Percentiles rank a stretch among this genome's conserved stretches.
Evolutionary conservation across 2,888 invertebrate genomes (phyloP).

Genomic region (Scaptomyza flava): DNA sequence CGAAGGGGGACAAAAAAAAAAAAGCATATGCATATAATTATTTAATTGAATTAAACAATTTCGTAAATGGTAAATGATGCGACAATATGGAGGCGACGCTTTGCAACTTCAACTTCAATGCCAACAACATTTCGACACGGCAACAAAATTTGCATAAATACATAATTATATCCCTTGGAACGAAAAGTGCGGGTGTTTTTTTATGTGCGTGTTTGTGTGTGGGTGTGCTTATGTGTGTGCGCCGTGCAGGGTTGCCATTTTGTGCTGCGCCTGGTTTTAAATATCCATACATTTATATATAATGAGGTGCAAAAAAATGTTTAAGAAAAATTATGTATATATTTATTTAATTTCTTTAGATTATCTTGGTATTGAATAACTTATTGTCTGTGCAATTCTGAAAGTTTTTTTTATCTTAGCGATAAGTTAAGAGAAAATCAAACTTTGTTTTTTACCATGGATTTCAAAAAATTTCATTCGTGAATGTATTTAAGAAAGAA

Average conservation of each 20-base stretch:
- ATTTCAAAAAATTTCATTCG: too few species aligned
- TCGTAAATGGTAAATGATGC: slow-evolving; percentile 81
- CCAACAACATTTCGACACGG: slow-evolving; percentile 36
- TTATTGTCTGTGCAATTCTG: too few species aligned
- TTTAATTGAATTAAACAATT: slow-evolving; percentile 83
- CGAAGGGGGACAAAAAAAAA: slow-evolving; percentile 57
- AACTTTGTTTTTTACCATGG: too few species aligned
- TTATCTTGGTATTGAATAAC: too few species aligned
- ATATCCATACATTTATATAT: background rate
- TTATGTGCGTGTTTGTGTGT: background rate
- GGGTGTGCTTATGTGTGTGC: background rate
- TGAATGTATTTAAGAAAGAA: too few species aligned
- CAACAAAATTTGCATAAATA: slow-evolving; percentile 75
- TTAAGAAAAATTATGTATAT: background rate
- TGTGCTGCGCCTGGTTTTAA: background rate
- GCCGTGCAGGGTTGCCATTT: slow-evolving; percentile 10
- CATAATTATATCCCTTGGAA: slow-evolving; percentile 68
- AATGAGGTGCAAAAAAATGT: slow-evolving; percentile 1
- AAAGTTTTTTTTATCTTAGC: too few species aligned
- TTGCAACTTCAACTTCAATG: slow-evolving; percentile 25
- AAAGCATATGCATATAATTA: slow-evolving; percentile 81
- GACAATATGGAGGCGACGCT: slow-evolving; percentile 71
- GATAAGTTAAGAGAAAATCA: too few species aligned
- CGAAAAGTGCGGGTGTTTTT: slow-evolving; percentile 9
- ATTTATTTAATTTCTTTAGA: background rate